Evolutionary conservation across 2,113 vertebrate species (phyloP), one percentile per base, ranked within the genome.

Genomic region (Hypocryptadius cinnamomeus): DNA sequence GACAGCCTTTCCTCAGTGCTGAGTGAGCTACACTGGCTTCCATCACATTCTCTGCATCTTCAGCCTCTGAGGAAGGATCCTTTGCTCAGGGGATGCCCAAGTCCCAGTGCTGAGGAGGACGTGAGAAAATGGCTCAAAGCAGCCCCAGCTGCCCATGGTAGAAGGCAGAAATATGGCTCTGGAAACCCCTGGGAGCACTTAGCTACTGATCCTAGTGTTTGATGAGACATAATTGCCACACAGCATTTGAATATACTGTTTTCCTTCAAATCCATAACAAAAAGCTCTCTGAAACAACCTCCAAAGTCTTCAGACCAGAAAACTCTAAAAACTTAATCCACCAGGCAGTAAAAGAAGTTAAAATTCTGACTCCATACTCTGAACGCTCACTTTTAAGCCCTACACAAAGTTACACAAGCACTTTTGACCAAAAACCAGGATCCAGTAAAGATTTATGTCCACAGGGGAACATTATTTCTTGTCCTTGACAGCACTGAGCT

Each of bases 401-500:
- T 22, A 13, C 8, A 51, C 16, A 69, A 79, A 91, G 45, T 85
- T 79, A 69, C 0, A 0, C 61, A 71, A 81, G 25, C 53, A 51
- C 20, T 60, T 45, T 45, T 39, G 61, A 80, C 60, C 35, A 48
- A 83, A 78, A 80, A 8, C 16, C 9, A 1, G 1, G 54, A 90
- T 56, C 22, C 80, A 47, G 65, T 30, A 44, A 79, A 90, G 89
- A 93, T 93, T 81, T 79, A 92, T 22, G 19, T 70, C 71, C 61
- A 35, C 37, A 1, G 20, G 31, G 73, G 59, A 76, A 54, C 73
- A 39, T 70, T 79, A 89, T 89, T 96, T 94, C 80, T 91, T 77
- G 84, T 50, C 70, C 78, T 79, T 89, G 70, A 85, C 86, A 89
- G 80, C 65, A 69, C 22, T 37, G 72, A 90, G 86, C 57, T 86